Conservation (phyloP, 2,113 vertebrate genomes). For the Hippopotamus amphibius region DNA sequence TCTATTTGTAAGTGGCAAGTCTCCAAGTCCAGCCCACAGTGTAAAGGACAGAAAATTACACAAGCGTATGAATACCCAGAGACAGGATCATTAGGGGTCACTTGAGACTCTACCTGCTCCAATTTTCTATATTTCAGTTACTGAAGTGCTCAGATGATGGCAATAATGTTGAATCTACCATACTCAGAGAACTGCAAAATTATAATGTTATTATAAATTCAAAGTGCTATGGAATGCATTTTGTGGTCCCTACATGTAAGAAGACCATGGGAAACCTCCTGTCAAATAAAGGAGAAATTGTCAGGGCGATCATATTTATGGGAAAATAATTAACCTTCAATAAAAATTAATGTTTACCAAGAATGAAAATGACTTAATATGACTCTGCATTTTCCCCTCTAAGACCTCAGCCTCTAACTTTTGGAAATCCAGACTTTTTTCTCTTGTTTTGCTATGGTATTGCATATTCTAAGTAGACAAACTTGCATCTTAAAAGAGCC, state of each 20-base stretch:
- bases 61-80: not conserved
- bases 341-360: not conserved
- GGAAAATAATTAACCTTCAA: constrained; percentile 28
- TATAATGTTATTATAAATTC: not conserved
- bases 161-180: not conserved
- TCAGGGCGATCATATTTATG: not conserved
- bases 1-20: not conserved
- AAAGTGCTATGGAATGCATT: not conserved
- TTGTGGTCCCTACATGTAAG: not conserved
- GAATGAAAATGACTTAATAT: not conserved
- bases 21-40: not conserved
- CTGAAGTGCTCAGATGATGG: not conserved
- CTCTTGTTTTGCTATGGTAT: not conserved
- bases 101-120: not conserved
- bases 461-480: not conserved
- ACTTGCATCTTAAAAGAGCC: not conserved
- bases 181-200: not conserved
- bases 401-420: not conserved
- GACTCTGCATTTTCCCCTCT: not conserved
- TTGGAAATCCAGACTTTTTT: not conserved
- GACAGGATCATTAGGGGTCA: rapidly evolving
- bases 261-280: not conserved
- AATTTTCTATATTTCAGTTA: not conserved
- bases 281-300: not conserved
- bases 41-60: not conserved